Evolutionary conservation across 2,888 invertebrate genomes (phyloP).

Genomic region (Bhutanitis thaidina): DNA sequence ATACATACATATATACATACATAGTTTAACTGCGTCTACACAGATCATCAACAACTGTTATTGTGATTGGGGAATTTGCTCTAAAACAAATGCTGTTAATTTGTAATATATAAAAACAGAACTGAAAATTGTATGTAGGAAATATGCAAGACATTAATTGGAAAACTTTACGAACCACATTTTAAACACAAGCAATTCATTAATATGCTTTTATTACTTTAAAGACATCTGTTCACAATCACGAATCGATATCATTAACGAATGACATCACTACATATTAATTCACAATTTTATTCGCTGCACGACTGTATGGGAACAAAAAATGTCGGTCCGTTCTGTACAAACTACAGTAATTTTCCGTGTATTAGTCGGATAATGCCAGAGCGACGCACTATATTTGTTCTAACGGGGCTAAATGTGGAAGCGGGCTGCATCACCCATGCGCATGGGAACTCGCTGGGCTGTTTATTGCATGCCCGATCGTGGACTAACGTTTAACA

Average conservation of each 20-base stretch:
- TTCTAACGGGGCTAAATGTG: slow-evolving; percentile 64
- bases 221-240: neutral
- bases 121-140: too few species aligned
- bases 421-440: slow-evolving; percentile 43
- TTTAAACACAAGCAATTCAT: too few species aligned
- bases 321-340: slow-evolving; percentile 37
- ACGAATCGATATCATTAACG: slow-evolving; percentile 16
- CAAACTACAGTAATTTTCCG: slow-evolving; percentile 59
- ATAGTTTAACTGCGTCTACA: too few species aligned
- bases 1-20: too few species aligned
- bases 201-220: neutral
- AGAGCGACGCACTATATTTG: slow-evolving; percentile 60
- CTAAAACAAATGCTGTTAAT: too few species aligned
- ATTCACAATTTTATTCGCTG: slow-evolving; percentile 17
- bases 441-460: slow-evolving; percentile 56
- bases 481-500: slow-evolving; percentile 42
- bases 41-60: too few species aligned
- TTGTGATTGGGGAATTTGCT: too few species aligned
- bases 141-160: too few species aligned
- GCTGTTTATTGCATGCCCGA: slow-evolving; percentile 30
- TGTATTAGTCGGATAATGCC: slow-evolving; percentile 57
- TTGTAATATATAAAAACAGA: too few species aligned
- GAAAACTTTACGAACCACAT: too few species aligned
- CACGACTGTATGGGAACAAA: slow-evolving; percentile 50
- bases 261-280: slow-evolving; percentile 32